These are phyloP conservation scores for Calcarius lapponicus DNA, from an alignment of 2,797 vertebrate genomes.

Conservation along the genomic window DNA sequence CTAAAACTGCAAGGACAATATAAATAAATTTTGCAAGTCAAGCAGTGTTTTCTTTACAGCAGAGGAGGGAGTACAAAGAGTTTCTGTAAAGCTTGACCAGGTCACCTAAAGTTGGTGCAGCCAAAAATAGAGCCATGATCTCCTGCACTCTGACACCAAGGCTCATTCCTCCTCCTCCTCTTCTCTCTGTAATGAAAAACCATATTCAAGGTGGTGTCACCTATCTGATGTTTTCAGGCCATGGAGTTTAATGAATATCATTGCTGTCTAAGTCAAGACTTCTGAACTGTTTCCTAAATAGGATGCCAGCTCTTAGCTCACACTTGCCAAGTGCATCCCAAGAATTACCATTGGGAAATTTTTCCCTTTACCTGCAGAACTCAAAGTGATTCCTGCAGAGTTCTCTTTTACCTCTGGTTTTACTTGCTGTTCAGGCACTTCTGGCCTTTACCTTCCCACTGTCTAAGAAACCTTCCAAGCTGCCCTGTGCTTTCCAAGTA, in stretches of 20 bases:
- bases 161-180: neutral
- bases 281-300: fast-evolving
- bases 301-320: neutral
- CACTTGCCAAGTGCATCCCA: neutral
- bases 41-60: neutral
- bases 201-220: neutral
- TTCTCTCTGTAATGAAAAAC: neutral
- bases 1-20: neutral
- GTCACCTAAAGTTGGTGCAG: neutral
- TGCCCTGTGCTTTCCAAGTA: neutral
- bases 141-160: neutral
- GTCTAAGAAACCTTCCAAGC: neutral
- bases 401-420: neutral
- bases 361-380: neutral
- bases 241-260: neutral
- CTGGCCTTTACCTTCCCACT: neutral
- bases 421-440: neutral
- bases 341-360: neutral
- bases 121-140: neutral
- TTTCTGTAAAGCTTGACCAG: neutral
- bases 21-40: neutral
- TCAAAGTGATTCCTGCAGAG: neutral
- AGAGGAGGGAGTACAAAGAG: neutral
- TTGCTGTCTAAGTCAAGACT: neutral
- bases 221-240: neutral